Conservation (phyloP, 2,113 vertebrate species). For the Marmota monax region DNA sequence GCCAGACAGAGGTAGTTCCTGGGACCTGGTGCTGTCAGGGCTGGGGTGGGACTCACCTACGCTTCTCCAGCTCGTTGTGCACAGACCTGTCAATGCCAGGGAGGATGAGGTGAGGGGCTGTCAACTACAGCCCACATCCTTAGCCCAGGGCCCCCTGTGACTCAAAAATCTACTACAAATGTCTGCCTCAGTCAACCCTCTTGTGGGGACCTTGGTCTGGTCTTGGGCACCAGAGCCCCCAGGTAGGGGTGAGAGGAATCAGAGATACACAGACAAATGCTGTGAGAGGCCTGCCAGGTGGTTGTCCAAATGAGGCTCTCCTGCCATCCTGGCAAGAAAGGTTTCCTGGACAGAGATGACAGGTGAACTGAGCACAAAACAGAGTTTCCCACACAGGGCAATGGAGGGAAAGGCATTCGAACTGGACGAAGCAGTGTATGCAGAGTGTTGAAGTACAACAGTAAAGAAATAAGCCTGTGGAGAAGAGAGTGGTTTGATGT, state of each 20-base stretch:
- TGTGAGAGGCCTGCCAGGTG: neutral
- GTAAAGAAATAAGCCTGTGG: neutral
- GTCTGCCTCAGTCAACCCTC: neutral
- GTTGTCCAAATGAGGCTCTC: neutral
- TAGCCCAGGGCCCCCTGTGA: neutral
- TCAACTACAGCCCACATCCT: neutral
- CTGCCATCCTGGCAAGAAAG: neutral
- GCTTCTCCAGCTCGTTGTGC: slow-evolving; percentile 92
- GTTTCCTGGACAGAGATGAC: neutral
- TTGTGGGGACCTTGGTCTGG: neutral
- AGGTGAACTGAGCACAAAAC: slow-evolving; percentile 4
- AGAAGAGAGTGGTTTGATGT: neutral
- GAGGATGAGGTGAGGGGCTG: neutral
- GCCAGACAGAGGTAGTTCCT: neutral
- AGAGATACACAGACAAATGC: neutral
- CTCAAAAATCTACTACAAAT: neutral
- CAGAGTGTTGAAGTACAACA: neutral
- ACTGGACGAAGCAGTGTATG: neutral
- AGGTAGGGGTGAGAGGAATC: neutral
- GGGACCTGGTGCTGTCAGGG: neutral
- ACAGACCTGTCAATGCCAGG: slow-evolving; percentile 89
- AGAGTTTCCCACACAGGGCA: neutral
- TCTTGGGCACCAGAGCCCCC: neutral
- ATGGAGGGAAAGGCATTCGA: neutral
- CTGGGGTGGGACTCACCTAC: slow-evolving; percentile 75